phyloP scores from a whole-genome alignment of 2,888 invertebrate species.

The Parnassius orleans region DNA sequence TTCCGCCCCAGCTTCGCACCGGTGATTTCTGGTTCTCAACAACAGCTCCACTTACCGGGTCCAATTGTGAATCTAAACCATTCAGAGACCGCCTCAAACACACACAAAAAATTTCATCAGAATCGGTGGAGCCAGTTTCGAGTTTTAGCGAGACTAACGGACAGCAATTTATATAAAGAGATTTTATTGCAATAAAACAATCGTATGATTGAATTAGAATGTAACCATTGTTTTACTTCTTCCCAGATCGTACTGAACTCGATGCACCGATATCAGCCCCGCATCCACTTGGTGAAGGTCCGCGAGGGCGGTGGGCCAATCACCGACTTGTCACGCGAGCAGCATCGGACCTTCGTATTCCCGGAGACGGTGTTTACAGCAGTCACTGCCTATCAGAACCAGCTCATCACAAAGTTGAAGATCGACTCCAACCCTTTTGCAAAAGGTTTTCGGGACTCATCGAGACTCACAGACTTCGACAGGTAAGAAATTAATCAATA shows the following conservation, averaged over 20 bases:
- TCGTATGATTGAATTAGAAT: neutral
- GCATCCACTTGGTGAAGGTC: slow-evolving; percentile 95
- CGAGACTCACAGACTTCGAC: slow-evolving; percentile 95
- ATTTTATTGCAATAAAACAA: too few species aligned
- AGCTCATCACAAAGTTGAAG: slow-evolving; percentile 98
- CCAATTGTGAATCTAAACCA: too few species aligned
- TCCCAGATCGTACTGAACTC: slow-evolving; percentile 98
- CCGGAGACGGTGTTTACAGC: slow-evolving; percentile 99
- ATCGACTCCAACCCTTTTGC: slow-evolving; percentile 99
- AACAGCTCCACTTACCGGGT: too few species aligned
- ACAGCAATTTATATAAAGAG: too few species aligned
- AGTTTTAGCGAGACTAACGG: too few species aligned
- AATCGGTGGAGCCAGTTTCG: too few species aligned
- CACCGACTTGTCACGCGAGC: slow-evolving; percentile 93
- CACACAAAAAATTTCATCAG: too few species aligned
- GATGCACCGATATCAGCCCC: slow-evolving; percentile 99
- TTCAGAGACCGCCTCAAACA: too few species aligned
- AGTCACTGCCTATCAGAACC: slow-evolving; percentile 99
- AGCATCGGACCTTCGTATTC: slow-evolving; percentile 97
- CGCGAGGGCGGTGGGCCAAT: slow-evolving; percentile 84
- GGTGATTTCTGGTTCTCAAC: too few species aligned
- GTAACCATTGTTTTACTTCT: slow-evolving; percentile 20
- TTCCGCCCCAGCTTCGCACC: too few species aligned
- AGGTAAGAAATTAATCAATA: slow-evolving; percentile 74
- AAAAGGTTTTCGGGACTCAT: slow-evolving; percentile 98